A percentile compares a stretch with the other conserved stretches of the same genome.
phyloP scores from a whole-genome alignment of 2,113 vertebrate species.

The Clarias batrachus region DNA sequence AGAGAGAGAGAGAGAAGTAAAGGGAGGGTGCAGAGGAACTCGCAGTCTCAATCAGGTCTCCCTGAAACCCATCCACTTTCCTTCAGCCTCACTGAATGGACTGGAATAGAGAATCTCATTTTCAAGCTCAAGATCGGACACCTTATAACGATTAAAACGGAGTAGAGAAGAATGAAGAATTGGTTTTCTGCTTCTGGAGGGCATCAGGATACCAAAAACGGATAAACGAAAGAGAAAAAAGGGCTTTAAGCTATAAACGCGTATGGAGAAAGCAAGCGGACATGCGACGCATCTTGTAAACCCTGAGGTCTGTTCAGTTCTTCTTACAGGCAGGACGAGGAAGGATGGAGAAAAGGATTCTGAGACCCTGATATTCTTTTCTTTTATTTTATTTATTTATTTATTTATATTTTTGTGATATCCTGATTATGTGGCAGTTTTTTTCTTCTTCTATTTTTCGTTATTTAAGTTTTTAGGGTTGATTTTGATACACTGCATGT shows the following conservation, averaged over 20 bases:
- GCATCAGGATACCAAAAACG: constrained; percentile 16
- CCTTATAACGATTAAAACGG: background rate
- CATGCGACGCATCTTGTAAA: constrained; percentile 33
- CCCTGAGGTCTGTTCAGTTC: constrained; percentile 18
- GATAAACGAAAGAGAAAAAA: constrained; percentile 18
- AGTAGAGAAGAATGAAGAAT: background rate
- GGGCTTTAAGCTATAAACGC: constrained; percentile 13
- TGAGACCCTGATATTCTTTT: constrained; percentile 37
- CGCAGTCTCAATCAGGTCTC: constrained; percentile 53
- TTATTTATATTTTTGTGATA: background rate
- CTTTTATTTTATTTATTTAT: background rate
- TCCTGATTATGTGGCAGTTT: background rate
- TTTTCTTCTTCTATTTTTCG: background rate
- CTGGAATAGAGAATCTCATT: constrained; percentile 15
- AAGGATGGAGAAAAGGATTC: constrained; percentile 53
- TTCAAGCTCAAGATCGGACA: background rate
- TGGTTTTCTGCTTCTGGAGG: background rate
- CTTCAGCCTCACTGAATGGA: constrained; percentile 29
- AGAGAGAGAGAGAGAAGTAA: constrained; percentile 28
- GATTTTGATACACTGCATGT: background rate
- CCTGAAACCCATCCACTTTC: constrained; percentile 39
- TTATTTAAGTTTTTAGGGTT: background rate
- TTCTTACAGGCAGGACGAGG: constrained; percentile 4
- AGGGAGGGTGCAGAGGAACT: constrained; percentile 37
- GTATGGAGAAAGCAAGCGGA: constrained; percentile 27